Evolutionary conservation across 2,888 invertebrate genomes (phyloP).

Genomic region (Alcis repandata): DNA sequence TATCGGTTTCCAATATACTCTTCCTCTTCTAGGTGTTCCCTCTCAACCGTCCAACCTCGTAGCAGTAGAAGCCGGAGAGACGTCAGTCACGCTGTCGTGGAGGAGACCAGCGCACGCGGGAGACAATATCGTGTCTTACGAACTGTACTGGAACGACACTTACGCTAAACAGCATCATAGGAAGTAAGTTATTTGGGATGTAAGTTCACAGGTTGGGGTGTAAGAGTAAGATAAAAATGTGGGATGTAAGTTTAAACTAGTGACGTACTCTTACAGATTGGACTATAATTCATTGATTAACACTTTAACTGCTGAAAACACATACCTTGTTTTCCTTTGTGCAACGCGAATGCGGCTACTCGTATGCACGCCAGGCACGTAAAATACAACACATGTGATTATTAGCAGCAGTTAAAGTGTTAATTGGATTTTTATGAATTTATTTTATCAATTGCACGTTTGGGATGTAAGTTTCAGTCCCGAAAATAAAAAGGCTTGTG

Average conservation of each 20-base stretch:
- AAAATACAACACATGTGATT: no score
- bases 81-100: slow-evolving; percentile 97
- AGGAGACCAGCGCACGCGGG: slow-evolving; percentile 96
- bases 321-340: no score
- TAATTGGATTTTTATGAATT: no score
- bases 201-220: background rate
- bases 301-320: no score
- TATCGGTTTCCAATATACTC: background rate
- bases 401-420: no score
- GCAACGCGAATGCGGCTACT: no score
- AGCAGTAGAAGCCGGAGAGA: slow-evolving; percentile 95
- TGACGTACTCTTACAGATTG: background rate
- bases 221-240: background rate
- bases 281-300: no score
- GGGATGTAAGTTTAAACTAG: background rate
- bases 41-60: slow-evolving; percentile 97
- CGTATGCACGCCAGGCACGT: no score
- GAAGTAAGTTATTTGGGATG: slow-evolving; percentile 82
- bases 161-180: slow-evolving; percentile 96
- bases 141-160: slow-evolving; percentile 98
- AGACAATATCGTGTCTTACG: slow-evolving; percentile 97
- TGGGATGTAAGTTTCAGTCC: no score
- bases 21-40: slow-evolving; percentile 91
- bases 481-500: no score
- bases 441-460: no score